Percentiles rank a stretch among this genome's conserved stretches.
phyloP scores from a whole-genome alignment of 1,140 invertebrate genomes.

The Trichogramma pretiosum region DNA sequence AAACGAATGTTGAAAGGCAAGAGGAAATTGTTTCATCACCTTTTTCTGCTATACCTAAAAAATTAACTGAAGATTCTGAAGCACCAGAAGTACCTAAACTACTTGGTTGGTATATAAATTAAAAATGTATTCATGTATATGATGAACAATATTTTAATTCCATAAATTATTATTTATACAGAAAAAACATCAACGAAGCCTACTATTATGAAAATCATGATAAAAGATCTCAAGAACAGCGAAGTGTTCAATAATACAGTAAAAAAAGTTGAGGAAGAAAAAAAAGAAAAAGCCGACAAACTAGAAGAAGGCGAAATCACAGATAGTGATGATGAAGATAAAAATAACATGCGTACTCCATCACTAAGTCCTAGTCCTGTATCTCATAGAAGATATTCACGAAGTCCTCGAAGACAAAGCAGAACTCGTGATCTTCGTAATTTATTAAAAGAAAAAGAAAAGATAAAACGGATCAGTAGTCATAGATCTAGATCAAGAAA shows the following conservation, averaged over 20 bases:
- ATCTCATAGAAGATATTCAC: slow-evolving; percentile 15
- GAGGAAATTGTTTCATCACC: slow-evolving; percentile 22
- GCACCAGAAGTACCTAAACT: slow-evolving; percentile 39
- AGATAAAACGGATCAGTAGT: slow-evolving; percentile 33
- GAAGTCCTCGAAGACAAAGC: slow-evolving; percentile 28
- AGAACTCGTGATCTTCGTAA: slow-evolving; percentile 42
- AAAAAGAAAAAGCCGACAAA: slow-evolving; percentile 51
- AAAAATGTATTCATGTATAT: slow-evolving; percentile 9
- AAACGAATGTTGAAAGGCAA: background rate
- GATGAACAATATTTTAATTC: slow-evolving; percentile 10
- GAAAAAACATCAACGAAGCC: slow-evolving; percentile 37
- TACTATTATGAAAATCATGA: slow-evolving; percentile 44
- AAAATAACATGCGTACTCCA: slow-evolving; percentile 44
- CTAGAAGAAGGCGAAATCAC: slow-evolving; percentile 57
- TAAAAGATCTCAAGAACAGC: slow-evolving; percentile 61
- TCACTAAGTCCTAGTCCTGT: slow-evolving; percentile 36
- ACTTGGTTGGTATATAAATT: slow-evolving; percentile 34
- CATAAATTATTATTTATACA: slow-evolving; percentile 20
- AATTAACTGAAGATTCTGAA: slow-evolving; percentile 29
- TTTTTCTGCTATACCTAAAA: slow-evolving; percentile 31
- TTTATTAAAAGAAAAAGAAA: slow-evolving; percentile 43
- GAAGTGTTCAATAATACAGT: slow-evolving; percentile 56
- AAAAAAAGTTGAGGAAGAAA: slow-evolving; percentile 56
- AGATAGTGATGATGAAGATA: slow-evolving; percentile 48
- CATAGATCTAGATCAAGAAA: slow-evolving; percentile 37